Conservation (phyloP, 92 coral and sea anemone genomes). For the Diadumene lineata region DNA sequence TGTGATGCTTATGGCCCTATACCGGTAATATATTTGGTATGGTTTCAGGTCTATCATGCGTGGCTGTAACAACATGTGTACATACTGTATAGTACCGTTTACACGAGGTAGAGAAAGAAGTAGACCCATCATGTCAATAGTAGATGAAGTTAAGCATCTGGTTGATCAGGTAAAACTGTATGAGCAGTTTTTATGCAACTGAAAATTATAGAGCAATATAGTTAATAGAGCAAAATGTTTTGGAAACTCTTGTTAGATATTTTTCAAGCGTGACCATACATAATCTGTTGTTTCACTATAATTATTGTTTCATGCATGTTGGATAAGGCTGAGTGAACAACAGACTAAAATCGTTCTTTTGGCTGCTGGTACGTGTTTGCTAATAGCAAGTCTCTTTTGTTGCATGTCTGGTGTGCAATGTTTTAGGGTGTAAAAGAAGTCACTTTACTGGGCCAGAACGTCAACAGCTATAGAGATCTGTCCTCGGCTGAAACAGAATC, state of each 20-base stretch:
- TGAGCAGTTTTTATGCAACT: neutral
- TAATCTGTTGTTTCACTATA: too few relatives aligned
- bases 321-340: neutral
- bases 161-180: constrained; percentile 14
- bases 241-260: too few relatives aligned
- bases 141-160: constrained; percentile 21
- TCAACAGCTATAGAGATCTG: constrained; percentile 21
- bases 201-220: too few relatives aligned
- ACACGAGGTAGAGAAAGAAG: constrained; percentile 33
- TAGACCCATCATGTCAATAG: constrained; percentile 9
- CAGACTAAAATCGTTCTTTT: too few relatives aligned
- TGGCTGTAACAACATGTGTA: constrained; percentile 29
- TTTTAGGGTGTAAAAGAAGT: constrained; percentile 19
- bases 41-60: constrained; percentile 22
- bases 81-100: constrained; percentile 28
- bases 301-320: neutral
- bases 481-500: neutral
- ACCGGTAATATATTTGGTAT: too few relatives aligned
- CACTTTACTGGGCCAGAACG: constrained; percentile 22
- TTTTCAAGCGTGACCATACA: too few relatives aligned
- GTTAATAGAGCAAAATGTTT: too few relatives aligned
- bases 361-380: neutral
- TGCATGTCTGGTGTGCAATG: neutral
- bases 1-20: too few relatives aligned
- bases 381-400: neutral